Percentiles rank a stretch among this genome's conserved stretches.
These are phyloP conservation scores for Plectus sambesii DNA, from an alignment of 1,140 invertebrate species.

Conservation along the genomic window DNA sequence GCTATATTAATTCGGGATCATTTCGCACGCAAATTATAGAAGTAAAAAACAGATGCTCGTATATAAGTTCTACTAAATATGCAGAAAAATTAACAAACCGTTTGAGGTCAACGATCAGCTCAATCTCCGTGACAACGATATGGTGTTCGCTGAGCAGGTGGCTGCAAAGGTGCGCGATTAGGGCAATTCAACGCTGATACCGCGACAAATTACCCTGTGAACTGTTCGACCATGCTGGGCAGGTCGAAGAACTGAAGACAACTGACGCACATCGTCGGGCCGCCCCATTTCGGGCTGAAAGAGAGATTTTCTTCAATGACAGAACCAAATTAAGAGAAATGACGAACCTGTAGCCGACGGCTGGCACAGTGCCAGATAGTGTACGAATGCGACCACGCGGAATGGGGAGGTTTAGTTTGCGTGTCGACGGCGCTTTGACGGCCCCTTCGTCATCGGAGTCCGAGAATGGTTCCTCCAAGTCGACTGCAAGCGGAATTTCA, in stretches of 20 bases:
- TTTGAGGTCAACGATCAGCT: constrained; percentile 43
- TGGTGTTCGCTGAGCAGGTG: constrained; percentile 29
- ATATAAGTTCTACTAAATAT: too few relatives aligned
- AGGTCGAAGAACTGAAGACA: constrained; percentile 44
- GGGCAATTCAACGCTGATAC: too few relatives aligned
- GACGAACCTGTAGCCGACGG: neutral
- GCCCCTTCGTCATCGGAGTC: constrained; percentile 41
- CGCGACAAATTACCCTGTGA: constrained; percentile 22
- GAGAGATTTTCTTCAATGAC: neutral
- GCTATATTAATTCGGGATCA: too few relatives aligned
- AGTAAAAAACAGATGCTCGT: too few relatives aligned
- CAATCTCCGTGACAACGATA: constrained; percentile 42
- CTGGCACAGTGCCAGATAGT: constrained; percentile 43
- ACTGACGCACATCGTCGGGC: constrained; percentile 42
- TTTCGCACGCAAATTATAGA: too few relatives aligned
- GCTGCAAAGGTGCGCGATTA: neutral
- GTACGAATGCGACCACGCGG: constrained; percentile 43
- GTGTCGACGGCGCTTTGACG: constrained; percentile 16
- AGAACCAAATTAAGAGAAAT: too few relatives aligned
- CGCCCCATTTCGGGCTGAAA: constrained; percentile 45
- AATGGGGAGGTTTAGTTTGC: constrained; percentile 37
- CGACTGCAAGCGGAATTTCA: constrained; percentile 27
- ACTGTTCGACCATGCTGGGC: constrained; percentile 35
- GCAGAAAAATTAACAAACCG: constrained; percentile 25
- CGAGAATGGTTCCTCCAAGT: constrained; percentile 42